phyloP scores from a whole-genome alignment of 2,113 vertebrate genomes.

The Speoplatyrhinus poulsoni region DNA sequence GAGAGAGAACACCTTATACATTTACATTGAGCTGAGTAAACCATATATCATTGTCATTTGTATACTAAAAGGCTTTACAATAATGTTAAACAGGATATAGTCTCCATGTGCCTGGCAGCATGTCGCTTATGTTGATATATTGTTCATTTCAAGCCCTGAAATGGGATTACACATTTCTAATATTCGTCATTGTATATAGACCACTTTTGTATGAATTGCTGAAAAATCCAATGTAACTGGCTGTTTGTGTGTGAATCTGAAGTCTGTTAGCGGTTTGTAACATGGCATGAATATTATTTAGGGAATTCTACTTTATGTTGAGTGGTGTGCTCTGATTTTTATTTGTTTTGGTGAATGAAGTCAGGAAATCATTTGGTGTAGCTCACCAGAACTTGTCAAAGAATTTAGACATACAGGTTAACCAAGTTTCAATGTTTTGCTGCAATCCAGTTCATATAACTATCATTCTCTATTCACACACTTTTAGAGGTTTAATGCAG shows the following conservation, averaged over 20 bases:
- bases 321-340: too few species aligned
- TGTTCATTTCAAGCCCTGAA: background rate
- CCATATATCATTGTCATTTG: too few species aligned
- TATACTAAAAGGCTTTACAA: too few species aligned
- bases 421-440: background rate
- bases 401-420: too few species aligned
- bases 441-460: background rate
- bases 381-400: too few species aligned
- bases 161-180: background rate
- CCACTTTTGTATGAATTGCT: background rate
- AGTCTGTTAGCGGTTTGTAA: background rate
- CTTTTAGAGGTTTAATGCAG: background rate
- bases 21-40: slow-evolving; percentile 15
- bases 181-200: background rate
- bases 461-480: background rate
- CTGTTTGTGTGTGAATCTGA: background rate
- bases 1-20: slow-evolving; percentile 10
- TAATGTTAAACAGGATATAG: background rate
- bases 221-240: background rate
- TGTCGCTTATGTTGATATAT: background rate
- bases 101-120: background rate
- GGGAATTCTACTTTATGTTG: too few species aligned
- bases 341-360: too few species aligned
- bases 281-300: too few species aligned
- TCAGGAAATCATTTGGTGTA: too few species aligned